Evolutionary conservation across 2,113 vertebrate genomes (phyloP).

Genomic region (Tauraco erythrolophus): DNA sequence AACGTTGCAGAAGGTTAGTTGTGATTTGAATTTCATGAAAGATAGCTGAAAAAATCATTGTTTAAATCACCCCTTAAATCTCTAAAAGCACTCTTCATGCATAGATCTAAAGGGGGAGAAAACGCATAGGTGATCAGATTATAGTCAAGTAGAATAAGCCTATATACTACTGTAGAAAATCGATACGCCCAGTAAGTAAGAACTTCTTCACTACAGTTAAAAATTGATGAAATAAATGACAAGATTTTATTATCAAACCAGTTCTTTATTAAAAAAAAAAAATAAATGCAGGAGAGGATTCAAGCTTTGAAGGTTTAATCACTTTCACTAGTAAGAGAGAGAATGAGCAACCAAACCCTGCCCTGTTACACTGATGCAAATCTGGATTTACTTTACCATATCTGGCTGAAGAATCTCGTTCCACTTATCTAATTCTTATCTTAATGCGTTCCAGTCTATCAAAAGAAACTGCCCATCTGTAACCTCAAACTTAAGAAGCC

Average conservation of each 20-base stretch:
- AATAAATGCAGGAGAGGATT: neutral
- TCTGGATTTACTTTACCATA: neutral
- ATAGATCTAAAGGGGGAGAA: neutral
- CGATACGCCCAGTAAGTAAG: neutral
- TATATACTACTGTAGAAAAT: neutral
- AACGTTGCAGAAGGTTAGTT: neutral
- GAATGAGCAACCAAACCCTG: neutral
- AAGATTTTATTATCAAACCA: neutral
- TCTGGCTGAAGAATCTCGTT: neutral
- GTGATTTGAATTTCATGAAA: conserved; percentile 8
- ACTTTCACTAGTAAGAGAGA: neutral
- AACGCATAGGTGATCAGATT: neutral
- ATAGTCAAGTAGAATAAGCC: neutral
- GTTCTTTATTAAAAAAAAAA: neutral
- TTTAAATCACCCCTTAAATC: neutral
- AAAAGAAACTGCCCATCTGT: neutral
- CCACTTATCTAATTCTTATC: neutral
- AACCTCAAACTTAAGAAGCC: neutral
- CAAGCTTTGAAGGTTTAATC: neutral
- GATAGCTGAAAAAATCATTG: neutral
- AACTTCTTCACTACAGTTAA: neutral
- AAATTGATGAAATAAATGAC: neutral
- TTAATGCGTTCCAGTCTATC: neutral
- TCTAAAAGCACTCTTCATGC: neutral
- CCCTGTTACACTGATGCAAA: neutral